These are phyloP conservation scores for Suillia variegata DNA, from an alignment of 2,888 invertebrate species.

Conservation along the genomic window DNA sequence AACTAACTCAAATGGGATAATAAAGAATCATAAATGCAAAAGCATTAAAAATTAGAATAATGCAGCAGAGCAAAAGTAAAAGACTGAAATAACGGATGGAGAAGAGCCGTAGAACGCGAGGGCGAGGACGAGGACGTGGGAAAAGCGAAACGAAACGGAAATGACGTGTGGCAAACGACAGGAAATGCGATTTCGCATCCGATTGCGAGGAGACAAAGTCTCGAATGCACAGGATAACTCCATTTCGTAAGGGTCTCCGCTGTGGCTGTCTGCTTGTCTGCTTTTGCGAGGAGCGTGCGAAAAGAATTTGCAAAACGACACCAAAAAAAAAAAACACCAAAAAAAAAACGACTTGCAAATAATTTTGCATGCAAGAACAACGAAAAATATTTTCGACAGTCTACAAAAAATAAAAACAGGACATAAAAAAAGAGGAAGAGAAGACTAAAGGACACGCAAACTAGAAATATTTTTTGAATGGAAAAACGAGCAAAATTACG, in stretches of 20 bases:
- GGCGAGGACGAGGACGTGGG: no score
- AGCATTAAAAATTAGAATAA: background rate
- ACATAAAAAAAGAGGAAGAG: background rate
- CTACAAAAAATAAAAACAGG: background rate
- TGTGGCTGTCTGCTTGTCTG: no score
- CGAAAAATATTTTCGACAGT: background rate
- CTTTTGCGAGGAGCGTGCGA: background rate
- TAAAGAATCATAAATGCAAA: background rate
- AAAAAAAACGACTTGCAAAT: background rate
- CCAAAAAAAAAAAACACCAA: no score
- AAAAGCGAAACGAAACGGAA: slow-evolving; percentile 3
- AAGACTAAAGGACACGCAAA: no score
- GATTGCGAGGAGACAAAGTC: background rate
- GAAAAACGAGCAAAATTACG: background rate
- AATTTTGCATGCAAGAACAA: background rate
- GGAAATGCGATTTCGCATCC: slow-evolving; percentile 11
- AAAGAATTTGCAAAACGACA: no score
- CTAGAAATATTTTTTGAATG: no score
- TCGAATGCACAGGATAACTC: no score
- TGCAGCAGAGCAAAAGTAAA: no score
- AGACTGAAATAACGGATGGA: no score
- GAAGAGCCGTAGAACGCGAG: background rate
- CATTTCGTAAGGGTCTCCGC: no score
- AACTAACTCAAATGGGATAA: background rate
- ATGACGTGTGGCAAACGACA: slow-evolving; percentile 7